Evolutionary conservation across 2,888 invertebrate genomes (phyloP).

Genomic region (Drosophila recens): DNA sequence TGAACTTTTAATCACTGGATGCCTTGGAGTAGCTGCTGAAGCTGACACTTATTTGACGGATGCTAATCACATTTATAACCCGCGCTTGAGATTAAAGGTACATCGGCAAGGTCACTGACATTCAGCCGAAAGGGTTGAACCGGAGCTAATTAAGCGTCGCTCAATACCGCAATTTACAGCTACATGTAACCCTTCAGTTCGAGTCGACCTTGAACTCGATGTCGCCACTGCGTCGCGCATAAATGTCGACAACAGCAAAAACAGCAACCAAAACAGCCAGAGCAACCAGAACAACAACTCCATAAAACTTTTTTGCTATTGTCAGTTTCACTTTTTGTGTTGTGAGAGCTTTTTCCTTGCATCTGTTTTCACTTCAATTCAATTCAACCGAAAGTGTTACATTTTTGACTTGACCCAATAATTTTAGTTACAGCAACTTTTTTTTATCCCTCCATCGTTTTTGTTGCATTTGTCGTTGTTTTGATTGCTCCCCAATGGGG

Average conservation of each 20-base stretch:
- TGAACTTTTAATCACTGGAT: conserved; percentile 46
- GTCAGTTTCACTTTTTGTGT: conserved; percentile 70
- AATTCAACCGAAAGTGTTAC: conserved; percentile 56
- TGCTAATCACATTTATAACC: conserved; percentile 48
- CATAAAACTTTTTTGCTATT: conserved; percentile 59
- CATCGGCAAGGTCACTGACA: conserved; percentile 32
- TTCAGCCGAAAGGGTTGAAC: not conserved
- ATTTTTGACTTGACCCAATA: conserved; percentile 24
- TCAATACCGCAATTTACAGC: conserved; percentile 11
- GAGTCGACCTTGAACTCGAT: conserved; percentile 68
- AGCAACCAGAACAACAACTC: conserved; percentile 21
- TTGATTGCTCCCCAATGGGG: conserved; percentile 35
- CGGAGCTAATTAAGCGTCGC: conserved; percentile 38
- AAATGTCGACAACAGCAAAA: conserved; percentile 44
- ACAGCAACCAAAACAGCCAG: conserved; percentile 22
- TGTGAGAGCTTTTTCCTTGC: conserved; percentile 23
- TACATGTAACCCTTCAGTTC: conserved; percentile 12
- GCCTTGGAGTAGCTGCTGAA: conserved; percentile 29
- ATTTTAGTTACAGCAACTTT: conserved; percentile 39
- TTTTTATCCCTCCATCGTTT: conserved; percentile 28
- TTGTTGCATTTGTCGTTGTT: conserved; percentile 4
- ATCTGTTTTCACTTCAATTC: conserved; percentile 30
- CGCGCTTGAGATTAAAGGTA: not conserved
- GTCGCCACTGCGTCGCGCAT: conserved; percentile 62
- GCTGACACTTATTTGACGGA: conserved; percentile 43